Evolutionary conservation across 2,888 invertebrate species (phyloP).

Genomic region (Galeruca laticollis): DNA sequence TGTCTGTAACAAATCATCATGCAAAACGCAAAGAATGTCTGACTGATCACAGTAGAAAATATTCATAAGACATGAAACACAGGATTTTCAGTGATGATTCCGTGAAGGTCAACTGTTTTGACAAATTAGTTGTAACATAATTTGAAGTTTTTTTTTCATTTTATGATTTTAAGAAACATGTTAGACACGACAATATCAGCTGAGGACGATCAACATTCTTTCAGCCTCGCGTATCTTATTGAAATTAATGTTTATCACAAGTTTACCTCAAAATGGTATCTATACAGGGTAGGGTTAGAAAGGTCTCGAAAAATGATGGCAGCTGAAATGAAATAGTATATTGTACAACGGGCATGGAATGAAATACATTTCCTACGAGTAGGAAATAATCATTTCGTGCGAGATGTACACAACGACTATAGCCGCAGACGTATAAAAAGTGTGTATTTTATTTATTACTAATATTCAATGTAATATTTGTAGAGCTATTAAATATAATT

Average conservation of each 20-base stretch:
- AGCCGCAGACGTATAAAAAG: no score
- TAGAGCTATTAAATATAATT: no score
- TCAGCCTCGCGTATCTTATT: not conserved
- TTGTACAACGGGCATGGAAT: no score
- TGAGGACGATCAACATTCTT: not conserved
- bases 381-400: no score
- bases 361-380: no score
- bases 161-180: no score
- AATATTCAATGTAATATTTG: no score
- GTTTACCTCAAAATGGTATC: not conserved
- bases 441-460: no score
- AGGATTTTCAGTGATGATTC: not conserved
- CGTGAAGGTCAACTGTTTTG: constrained; percentile 6
- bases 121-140: not conserved
- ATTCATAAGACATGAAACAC: constrained; percentile 5
- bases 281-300: not conserved
- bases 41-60: not conserved
- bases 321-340: no score
- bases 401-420: no score
- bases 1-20: not conserved
- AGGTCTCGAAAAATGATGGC: not conserved
- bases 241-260: not conserved
- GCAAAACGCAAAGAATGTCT: not conserved
- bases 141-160: not conserved
- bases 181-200: not conserved